Evolutionary conservation across 2,113 vertebrate genomes (phyloP), one percentile per base, ranked within the genome.

Genomic region (Hirundichthys speculiger): DNA sequence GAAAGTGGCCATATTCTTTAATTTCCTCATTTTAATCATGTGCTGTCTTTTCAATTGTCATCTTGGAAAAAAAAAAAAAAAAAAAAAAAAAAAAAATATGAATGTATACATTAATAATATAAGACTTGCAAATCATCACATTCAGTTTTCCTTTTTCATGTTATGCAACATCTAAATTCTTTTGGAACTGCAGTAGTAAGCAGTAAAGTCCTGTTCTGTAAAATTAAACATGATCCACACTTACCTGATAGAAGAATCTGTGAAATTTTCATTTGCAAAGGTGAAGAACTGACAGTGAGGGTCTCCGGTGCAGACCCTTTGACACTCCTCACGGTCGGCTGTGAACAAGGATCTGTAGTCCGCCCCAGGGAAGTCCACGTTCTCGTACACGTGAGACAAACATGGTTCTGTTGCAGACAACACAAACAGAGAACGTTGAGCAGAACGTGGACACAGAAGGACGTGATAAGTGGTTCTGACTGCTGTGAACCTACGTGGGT

Each of bases 221-320:
- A n/a, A n/a, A n/a, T n/a, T n/a, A n/a, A 34, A 34, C 30, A 6
- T 34, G 30, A 34, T 34, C 30, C 30, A 34, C 9, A 34, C 34
- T 57, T 62, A 89, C 86, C 83, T 83, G 21, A 46, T 0, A 0
- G 1, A 34, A 2, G 0, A 16, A 1, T 2, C 0, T 22, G 21
- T 5, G 30, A 24, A 82, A 20, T 9, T 3, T 0, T 2, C 25
- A 10, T 73, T 7, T 3, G 13, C 2, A 1, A 70, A 90, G 11
- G 88, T 84, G 47, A 89, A 92, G 68, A 89, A 89, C 56, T 80
- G 66, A 41, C 90, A 92, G 13, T 0, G 8, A 8, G 83, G 69
- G 39, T 91, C 88, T 0, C 64, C 39, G 3, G 88, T 91, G 80
- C 91, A 92, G 15, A 25, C 66, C 24, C 54, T 68, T 75, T 91